These are phyloP conservation scores for Acanthurus lineatus DNA, from an alignment of 2,797 vertebrate species.

Conservation along the genomic window DNA sequence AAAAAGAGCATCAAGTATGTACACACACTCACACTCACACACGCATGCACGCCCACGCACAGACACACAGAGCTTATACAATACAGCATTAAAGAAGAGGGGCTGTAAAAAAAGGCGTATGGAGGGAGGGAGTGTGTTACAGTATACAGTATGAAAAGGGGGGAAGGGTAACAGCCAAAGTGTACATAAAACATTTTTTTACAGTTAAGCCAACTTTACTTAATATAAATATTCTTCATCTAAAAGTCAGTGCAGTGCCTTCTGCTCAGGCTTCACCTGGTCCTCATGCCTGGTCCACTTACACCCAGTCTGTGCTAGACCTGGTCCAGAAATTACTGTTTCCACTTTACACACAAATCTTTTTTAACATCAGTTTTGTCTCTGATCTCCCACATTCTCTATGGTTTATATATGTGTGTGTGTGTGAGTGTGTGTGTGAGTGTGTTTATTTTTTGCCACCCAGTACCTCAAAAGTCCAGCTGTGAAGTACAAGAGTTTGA, in stretches of 20 bases:
- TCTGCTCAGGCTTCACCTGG: constrained; percentile 78
- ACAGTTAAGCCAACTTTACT: constrained; percentile 85
- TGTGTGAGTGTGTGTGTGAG: constrained; percentile 43
- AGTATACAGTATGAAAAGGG: constrained; percentile 65
- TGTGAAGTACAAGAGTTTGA: constrained; percentile 90
- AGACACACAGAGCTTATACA: constrained; percentile 64
- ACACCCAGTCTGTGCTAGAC: constrained; percentile 75
- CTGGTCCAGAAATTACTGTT: constrained; percentile 76
- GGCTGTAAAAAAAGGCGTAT: constrained; percentile 75
- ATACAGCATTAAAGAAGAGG: constrained; percentile 79
- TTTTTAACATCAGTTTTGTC: constrained; percentile 73
- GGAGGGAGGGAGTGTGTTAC: constrained; percentile 60
- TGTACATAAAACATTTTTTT: constrained; percentile 80
- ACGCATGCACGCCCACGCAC: constrained; percentile 19
- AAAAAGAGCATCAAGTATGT: constrained; percentile 66
- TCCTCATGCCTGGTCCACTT: constrained; percentile 63
- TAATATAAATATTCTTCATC: constrained; percentile 90
- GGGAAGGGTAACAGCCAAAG: constrained; percentile 70
- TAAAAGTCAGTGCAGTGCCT: constrained; percentile 88
- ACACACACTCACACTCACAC: constrained; percentile 41
- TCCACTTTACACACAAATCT: constrained; percentile 72
- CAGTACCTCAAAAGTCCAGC: constrained; percentile 91
- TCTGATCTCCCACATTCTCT: constrained; percentile 59
- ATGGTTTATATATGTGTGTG: constrained; percentile 45
- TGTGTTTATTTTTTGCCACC: constrained; percentile 64